Conservation (phyloP, 1,140 invertebrate genomes). For the Tenebrio molitor region DNA sequence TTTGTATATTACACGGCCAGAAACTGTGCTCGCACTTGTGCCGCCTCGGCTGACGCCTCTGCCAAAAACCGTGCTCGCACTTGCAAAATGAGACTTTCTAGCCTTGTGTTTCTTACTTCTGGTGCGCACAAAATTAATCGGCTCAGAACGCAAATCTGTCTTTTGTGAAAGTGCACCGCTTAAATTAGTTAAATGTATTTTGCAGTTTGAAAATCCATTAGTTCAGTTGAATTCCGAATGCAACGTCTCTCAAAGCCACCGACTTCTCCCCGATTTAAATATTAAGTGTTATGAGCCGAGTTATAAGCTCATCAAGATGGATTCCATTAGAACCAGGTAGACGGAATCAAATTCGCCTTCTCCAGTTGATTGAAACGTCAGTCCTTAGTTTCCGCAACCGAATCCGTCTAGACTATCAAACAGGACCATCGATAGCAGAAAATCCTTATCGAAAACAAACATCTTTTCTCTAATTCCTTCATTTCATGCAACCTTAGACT, state of each 20-base stretch:
- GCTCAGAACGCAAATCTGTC: too few relatives aligned
- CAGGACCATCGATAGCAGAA: neutral
- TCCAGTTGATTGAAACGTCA: slow-evolving; percentile 23
- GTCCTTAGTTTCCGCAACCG: slow-evolving; percentile 9
- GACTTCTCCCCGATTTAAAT: slow-evolving; percentile 6
- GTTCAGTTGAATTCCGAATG: neutral
- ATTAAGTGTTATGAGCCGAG: slow-evolving; percentile 9
- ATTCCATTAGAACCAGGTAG: neutral
- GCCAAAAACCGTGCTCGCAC: too few relatives aligned
- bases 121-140: too few relatives aligned
- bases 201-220: too few relatives aligned
- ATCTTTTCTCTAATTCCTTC: slow-evolving; percentile 49
- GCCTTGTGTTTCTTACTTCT: too few relatives aligned
- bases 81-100: too few relatives aligned
- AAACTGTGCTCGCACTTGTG: too few relatives aligned
- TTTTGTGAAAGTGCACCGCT: neutral
- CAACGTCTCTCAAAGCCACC: too few relatives aligned
- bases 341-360: neutral
- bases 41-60: too few relatives aligned
- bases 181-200: too few relatives aligned
- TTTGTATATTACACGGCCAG: too few relatives aligned
- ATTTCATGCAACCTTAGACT: slow-evolving; percentile 51
- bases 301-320: slow-evolving; percentile 11
- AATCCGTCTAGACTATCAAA: slow-evolving; percentile 30
- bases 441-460: slow-evolving; percentile 48